Evolutionary conservation across 23 tunicate species (phyloP), one percentile per base, ranked within the genome.

Genomic region (Botrylloides violaceus): DNA sequence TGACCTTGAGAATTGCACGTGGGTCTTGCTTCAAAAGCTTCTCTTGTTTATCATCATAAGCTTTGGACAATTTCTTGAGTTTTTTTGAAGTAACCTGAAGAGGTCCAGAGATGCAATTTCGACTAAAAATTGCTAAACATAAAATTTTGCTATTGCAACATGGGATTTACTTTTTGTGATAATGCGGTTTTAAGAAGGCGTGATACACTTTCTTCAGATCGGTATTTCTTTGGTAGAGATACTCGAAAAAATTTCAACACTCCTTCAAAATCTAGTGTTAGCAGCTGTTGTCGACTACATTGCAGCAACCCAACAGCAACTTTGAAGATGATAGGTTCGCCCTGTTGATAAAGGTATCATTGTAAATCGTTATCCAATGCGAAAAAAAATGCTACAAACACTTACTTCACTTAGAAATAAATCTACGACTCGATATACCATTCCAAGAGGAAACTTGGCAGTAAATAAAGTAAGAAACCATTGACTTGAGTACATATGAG

Each of bases 391-490:
- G 23, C 53, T 7, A 15, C 9, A 43, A 9, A 43, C 9, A 43
- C 53, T 43, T 43, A 43, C 53, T 78, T 91, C 98, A 38, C 79
- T 64, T 22, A 91, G 82, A 79, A 83, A 91, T 18, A 83, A 56
- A 47, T 91, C 98, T n/a, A 91, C 53, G 12, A 91, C 92, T 55
- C 82, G 85, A 74, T 56, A 91, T 22, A 91, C 98, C 81, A 84
- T 79, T 39, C 75, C 79, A 27, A 91, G 82, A 32, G 98, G 98
- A 70, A 91, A 91, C 61, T 91, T 91, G 20, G 98, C 98, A 21
- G 98, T 91, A 65, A 91, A 91, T 3, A 91, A 59, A 50, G 98
- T 91, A 21, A 91, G 56, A 56, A 91, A 91, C 98, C 98, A 91
- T 75, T 91, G 98, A 56, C 85, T 79, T 2, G 98, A 83, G 38